A percentile compares a stretch with the other conserved stretches of the same genome.
These are phyloP conservation scores for Caenorhabditis japonica DNA, from an alignment of 2,888 invertebrate genomes.

Conservation along the genomic window DNA sequence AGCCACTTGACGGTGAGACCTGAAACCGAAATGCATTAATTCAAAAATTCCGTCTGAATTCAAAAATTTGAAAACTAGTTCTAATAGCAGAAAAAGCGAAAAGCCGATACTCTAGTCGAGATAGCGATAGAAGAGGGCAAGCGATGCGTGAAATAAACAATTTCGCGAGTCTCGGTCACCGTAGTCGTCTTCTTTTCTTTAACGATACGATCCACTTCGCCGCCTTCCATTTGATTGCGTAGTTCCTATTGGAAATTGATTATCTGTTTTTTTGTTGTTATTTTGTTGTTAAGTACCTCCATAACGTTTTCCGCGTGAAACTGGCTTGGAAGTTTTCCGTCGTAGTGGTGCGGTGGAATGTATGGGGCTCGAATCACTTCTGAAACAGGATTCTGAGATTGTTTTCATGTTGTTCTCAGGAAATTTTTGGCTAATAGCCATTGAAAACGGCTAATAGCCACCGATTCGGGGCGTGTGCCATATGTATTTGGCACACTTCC, in stretches of 20 bases:
- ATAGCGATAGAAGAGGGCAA: slow-evolving; percentile 57
- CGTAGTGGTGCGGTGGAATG: slow-evolving; percentile 19
- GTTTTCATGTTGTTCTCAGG: no score
- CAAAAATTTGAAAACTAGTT: neutral
- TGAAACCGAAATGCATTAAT: slow-evolving; percentile 10
- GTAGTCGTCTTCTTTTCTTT: slow-evolving; percentile 64
- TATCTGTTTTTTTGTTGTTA: no score
- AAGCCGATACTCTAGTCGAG: slow-evolving; percentile 46
- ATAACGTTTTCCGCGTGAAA: slow-evolving; percentile 17
- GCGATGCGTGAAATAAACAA: slow-evolving; percentile 61
- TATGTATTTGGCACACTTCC: no score
- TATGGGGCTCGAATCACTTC: neutral
- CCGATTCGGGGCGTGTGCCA: no score
- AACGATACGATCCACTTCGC: slow-evolving; percentile 61
- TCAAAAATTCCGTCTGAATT: neutral
- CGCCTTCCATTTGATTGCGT: slow-evolving; percentile 40
- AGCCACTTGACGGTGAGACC: slow-evolving; percentile 45
- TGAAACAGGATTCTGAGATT: no score
- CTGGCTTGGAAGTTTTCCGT: slow-evolving; percentile 20
- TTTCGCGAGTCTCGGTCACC: slow-evolving; percentile 62
- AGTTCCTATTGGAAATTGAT: no score
- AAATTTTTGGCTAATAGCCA: no score
- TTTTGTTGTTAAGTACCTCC: no score
- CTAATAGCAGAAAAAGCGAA: slow-evolving; percentile 1
- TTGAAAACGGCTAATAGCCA: no score